Conservation (phyloP, 64 coral and sea anemone species). For the Montipora capricornis region DNA sequence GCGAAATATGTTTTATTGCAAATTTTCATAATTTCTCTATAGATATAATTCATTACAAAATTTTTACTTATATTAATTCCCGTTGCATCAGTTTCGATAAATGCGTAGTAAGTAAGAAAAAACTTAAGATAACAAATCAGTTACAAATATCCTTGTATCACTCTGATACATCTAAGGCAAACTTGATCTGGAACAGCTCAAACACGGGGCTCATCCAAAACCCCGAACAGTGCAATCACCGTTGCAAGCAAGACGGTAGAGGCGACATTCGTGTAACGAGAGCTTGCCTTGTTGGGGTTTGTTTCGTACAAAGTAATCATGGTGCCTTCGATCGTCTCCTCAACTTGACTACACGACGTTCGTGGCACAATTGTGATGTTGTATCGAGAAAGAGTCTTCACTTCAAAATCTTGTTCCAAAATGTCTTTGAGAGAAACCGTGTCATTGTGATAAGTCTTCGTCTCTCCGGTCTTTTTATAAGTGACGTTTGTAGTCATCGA, state of each 20-base stretch:
- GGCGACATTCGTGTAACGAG: background rate
- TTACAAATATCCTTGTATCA: too few species aligned
- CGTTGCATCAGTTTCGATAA: too few species aligned
- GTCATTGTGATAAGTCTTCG: background rate
- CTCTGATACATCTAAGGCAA: too few species aligned
- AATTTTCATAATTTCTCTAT: too few species aligned
- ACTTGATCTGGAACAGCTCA: too few species aligned
- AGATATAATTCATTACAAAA: too few species aligned
- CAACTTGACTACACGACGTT: slow-evolving; percentile 14
- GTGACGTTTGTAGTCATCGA: background rate
- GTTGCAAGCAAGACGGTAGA: background rate
- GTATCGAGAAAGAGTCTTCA: slow-evolving; percentile 10
- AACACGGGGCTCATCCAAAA: too few species aligned
- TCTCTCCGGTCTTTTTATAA: background rate
- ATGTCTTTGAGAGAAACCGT: background rate
- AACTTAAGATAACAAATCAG: too few species aligned
- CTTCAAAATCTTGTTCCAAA: slow-evolving; percentile 5
- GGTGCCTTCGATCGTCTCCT: slow-evolving; percentile 18
- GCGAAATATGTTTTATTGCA: too few species aligned
- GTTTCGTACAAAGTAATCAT: slow-evolving; percentile 43
- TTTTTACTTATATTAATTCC: too few species aligned
- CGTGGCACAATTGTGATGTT: background rate
- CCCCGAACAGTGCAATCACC: background rate
- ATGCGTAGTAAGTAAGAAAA: too few species aligned
- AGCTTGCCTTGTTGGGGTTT: slow-evolving; percentile 16